phyloP scores from a whole-genome alignment of 2,797 vertebrate species.

The Pantherophis vulpinus region DNA sequence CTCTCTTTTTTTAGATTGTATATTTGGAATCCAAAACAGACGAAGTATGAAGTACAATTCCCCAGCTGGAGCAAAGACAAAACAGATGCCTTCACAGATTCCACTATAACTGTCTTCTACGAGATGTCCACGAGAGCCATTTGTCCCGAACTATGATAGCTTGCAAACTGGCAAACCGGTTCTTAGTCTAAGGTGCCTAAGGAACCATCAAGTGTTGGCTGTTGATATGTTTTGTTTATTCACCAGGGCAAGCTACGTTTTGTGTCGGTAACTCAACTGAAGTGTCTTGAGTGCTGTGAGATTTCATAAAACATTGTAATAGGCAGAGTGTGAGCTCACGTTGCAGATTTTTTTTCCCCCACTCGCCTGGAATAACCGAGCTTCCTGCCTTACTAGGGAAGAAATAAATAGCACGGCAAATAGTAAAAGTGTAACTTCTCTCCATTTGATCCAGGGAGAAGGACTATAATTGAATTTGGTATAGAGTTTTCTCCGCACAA shows the following conservation, averaged over 20 bases:
- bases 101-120: not conserved
- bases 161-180: not conserved
- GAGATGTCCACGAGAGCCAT: not conserved
- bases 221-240: not conserved
- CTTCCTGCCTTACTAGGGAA: not conserved
- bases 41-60: too few relatives aligned
- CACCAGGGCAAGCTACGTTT: not conserved
- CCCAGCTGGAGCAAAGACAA: not conserved
- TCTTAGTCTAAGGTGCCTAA: not conserved
- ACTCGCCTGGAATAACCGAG: conserved; percentile 15
- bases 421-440: conserved; percentile 36
- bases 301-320: conserved; percentile 4
- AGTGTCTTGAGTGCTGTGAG: not conserved
- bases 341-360: not conserved
- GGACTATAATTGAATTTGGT: conserved; percentile 18
- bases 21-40: not conserved
- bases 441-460: conserved; percentile 51
- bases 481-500: not conserved
- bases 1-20: not conserved
- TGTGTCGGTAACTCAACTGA: not conserved
- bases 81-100: not conserved
- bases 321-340: not conserved
- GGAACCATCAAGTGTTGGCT: not conserved
- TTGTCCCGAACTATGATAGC: not conserved
- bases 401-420: conserved; percentile 12